Evolutionary conservation across 2,888 invertebrate genomes (phyloP).

Genomic region (Sminthurides aquaticus): DNA sequence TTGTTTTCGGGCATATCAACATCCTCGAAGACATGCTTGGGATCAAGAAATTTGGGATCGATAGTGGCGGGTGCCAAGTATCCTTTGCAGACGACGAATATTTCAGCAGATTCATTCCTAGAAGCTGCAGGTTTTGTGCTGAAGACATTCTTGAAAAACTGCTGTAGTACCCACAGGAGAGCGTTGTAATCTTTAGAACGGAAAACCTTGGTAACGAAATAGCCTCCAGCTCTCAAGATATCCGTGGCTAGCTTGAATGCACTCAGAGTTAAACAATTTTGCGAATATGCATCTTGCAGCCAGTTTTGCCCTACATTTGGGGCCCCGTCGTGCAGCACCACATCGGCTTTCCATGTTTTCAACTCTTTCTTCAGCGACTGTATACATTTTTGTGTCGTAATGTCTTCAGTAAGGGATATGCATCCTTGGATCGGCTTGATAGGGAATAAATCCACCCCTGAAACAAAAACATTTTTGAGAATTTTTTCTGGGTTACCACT

Average conservation of each 20-base stretch:
- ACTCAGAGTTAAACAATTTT: slow-evolving; percentile 81
- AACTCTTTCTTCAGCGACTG: slow-evolving; percentile 72
- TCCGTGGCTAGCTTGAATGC: slow-evolving; percentile 86
- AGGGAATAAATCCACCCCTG: slow-evolving; percentile 87
- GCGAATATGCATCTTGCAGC: slow-evolving; percentile 94
- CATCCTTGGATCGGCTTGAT: slow-evolving; percentile 86
- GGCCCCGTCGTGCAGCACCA: slow-evolving; percentile 93
- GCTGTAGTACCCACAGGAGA: slow-evolving; percentile 88
- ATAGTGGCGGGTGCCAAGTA: slow-evolving; percentile 87
- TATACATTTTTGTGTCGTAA: slow-evolving; percentile 90
- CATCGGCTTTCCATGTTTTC: slow-evolving; percentile 93
- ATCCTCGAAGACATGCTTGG: slow-evolving; percentile 92
- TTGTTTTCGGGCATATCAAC: slow-evolving; percentile 35
- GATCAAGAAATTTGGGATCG: slow-evolving; percentile 84
- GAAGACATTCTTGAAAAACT: slow-evolving; percentile 92
- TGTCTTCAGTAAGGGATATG: slow-evolving; percentile 84
- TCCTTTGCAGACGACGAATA: slow-evolving; percentile 93
- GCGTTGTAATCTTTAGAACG: slow-evolving; percentile 96
- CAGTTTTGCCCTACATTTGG: slow-evolving; percentile 91
- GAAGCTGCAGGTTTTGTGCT: slow-evolving; percentile 99
- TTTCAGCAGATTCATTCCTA: slow-evolving; percentile 96
- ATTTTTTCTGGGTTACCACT: background rate
- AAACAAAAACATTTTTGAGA: too few relatives aligned
- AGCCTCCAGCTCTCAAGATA: slow-evolving; percentile 82
- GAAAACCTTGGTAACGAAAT: slow-evolving; percentile 98